Percentiles rank a stretch among this genome's conserved stretches.
Evolutionary conservation across 2,888 invertebrate genomes (phyloP).

Genomic region (Danaus chrysippus): DNA sequence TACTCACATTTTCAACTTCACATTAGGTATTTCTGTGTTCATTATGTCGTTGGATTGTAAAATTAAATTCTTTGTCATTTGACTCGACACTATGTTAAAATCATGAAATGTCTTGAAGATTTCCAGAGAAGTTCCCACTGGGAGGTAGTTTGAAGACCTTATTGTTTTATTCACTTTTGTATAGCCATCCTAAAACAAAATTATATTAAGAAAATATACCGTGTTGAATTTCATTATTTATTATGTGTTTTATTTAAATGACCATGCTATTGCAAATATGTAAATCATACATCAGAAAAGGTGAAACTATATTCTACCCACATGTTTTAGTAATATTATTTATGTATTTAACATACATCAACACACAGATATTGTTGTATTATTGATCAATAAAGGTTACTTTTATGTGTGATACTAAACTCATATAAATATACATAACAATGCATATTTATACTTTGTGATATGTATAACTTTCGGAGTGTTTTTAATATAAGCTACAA

Average conservation of each 20-base stretch:
- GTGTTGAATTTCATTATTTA: background rate
- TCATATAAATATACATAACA: too few relatives aligned
- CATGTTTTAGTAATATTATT: too few relatives aligned
- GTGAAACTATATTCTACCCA: too few relatives aligned
- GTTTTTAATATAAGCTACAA: too few relatives aligned
- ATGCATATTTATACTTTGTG: too few relatives aligned
- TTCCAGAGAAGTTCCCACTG: constrained; percentile 84
- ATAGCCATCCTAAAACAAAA: constrained; percentile 80
- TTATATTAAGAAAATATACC: background rate
- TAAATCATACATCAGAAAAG: too few relatives aligned
- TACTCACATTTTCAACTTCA: constrained; percentile 55
- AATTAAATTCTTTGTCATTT: constrained; percentile 82
- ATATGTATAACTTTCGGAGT: too few relatives aligned
- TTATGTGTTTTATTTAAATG: background rate
- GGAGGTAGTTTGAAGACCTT: constrained; percentile 84
- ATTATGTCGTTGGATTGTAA: constrained; percentile 62
- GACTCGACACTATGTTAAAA: constrained; percentile 82
- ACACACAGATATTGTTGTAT: too few relatives aligned
- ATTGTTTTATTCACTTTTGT: constrained; percentile 83
- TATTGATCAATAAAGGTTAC: too few relatives aligned
- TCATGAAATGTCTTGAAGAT: constrained; percentile 87
- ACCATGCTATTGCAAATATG: too few relatives aligned
- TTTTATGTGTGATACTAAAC: too few relatives aligned
- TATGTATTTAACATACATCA: too few relatives aligned
- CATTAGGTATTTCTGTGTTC: constrained; percentile 77